phyloP scores from a whole-genome alignment of 2,797 vertebrate species.

The Schizothorax lantsangensis region DNA sequence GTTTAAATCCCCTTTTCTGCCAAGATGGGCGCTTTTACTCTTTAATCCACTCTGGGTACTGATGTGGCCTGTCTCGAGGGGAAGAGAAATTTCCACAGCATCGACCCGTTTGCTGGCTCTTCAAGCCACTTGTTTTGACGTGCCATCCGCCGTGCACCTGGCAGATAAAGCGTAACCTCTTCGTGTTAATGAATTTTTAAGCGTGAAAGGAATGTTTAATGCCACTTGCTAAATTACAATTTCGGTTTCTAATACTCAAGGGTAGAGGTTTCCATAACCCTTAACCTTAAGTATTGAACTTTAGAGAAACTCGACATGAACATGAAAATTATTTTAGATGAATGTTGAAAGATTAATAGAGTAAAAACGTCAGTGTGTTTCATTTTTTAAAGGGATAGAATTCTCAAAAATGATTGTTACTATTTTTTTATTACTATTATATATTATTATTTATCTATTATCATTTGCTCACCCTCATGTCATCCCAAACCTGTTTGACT shows the following conservation, averaged over 20 bases:
- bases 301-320: neutral
- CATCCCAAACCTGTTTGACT: neutral
- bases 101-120: conserved; percentile 52
- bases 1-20: conserved; percentile 66
- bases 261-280: neutral
- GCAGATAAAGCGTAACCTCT: conserved; percentile 70
- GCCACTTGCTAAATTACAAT: neutral
- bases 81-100: conserved; percentile 46
- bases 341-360: neutral
- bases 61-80: conserved; percentile 50
- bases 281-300: neutral
- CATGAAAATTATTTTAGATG: neutral
- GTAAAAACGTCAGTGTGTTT: neutral
- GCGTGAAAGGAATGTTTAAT: conserved; percentile 13
- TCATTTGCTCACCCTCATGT: neutral
- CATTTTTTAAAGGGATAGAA: neutral
- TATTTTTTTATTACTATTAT: too few species aligned
- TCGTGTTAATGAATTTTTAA: conserved; percentile 63
- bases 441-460: neutral
- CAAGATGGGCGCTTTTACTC: conserved; percentile 72
- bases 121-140: conserved; percentile 63
- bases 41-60: conserved; percentile 73
- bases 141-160: conserved; percentile 64
- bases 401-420: neutral
- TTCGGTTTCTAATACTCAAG: neutral